Conservation (phyloP, 2,113 vertebrate genomes). For the rat (Rattus norvegicus) region GRCr8 NC_086022.1:6820501-6821000, state of each 20-base stretch:
- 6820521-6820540: not conserved
- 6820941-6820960: not conserved
- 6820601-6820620: no score
- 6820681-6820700: not conserved
- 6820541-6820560: no score
- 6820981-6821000: not conserved
- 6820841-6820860: not conserved
- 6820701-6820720: not conserved
- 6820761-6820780: not conserved
- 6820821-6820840: not conserved
- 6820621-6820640: no score
- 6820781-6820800: not conserved
- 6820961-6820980: not conserved
- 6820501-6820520: conserved; percentile 22
- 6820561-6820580: no score
- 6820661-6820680: not conserved
- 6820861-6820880: not conserved
- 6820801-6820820: not conserved
- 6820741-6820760: not conserved
- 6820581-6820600: no score
- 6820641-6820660: no score
- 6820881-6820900: not conserved
- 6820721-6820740: no score
- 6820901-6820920: not conserved
- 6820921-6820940: not conserved